Evolutionary conservation across 2,113 vertebrate species (phyloP), one percentile per base, ranked within the genome.

Genomic region (Aphyosemion australe): DNA sequence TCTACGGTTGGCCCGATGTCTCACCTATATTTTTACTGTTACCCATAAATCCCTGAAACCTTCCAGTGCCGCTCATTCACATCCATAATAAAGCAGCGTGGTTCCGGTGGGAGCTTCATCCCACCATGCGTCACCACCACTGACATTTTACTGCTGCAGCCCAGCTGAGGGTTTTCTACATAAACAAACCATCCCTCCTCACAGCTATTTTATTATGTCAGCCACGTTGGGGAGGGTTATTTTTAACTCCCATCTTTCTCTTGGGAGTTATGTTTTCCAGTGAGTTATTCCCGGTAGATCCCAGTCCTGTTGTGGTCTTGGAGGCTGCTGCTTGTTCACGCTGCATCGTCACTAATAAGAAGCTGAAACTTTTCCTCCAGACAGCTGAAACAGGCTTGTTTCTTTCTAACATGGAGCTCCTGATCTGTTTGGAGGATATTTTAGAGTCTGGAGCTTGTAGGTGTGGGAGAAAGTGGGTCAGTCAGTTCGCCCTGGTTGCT

Each of bases 381-480:
- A 52, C 26, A 48, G 18, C 32, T 51, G 18, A 12, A 21, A 7
- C 26, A 9, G 13, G 19, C 58, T 15, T 2, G 19, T 7, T 34
- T 46, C 31, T 67, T 26, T 5, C 26, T 15, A 34, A 1, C 15
- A 3, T 12, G 18, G 5, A 26, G 26, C 26, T 26, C 26, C 26
- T n/a, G 31, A 56, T 20, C 0, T 20, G 16, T 60, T 32, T 16
- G 12, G 3, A 0, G n/a, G 12, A 2, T 12, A 1, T 43, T 45
- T 60, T 11, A 5, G 13, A 49, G 51, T 65, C 37, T 57, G 52
- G 53, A 53, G 19, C 20, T 2, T 26, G 74, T 50, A 41, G 63
- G 69, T 72, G 64, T 67, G 67, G 51, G 12, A 12, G 65, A 79
- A 85, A 85, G 52, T 84, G 54, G 86, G 81, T 86, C 83, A 84